phyloP scores from a whole-genome alignment of 1,140 invertebrate species.

The Drosophila auraria region DNA sequence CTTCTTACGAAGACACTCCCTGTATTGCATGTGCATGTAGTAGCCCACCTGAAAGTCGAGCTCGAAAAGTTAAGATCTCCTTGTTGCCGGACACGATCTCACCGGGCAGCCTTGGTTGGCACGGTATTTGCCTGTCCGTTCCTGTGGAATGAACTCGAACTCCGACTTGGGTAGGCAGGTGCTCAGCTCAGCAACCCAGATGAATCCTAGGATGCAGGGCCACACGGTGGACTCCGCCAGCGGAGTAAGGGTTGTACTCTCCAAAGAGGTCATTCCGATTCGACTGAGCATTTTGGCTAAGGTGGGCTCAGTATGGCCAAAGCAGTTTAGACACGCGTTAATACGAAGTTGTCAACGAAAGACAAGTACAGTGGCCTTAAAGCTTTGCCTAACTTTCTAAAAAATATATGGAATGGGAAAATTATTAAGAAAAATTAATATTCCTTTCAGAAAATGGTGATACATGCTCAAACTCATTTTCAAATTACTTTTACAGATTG shows the following conservation, averaged over 20 bases:
- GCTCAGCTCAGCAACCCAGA: background rate
- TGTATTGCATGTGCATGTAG: fast-evolving
- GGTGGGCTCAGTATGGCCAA: background rate
- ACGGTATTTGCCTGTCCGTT: background rate
- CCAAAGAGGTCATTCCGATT: background rate
- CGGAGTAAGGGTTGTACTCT: background rate
- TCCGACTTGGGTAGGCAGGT: background rate
- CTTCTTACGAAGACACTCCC: background rate
- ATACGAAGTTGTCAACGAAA: background rate
- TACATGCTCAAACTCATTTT: no score
- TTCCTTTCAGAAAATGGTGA: background rate
- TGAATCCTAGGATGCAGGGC: background rate
- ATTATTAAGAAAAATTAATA: no score
- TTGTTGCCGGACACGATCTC: background rate
- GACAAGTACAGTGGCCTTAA: background rate
- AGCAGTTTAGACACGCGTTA: background rate
- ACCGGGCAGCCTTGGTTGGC: background rate
- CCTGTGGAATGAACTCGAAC: background rate
- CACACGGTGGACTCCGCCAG: background rate
- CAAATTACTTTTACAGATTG: no score
- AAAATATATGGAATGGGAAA: background rate
- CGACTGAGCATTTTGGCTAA: background rate
- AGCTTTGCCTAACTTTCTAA: background rate
- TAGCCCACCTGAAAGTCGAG: background rate
- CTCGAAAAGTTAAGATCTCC: background rate